These are phyloP conservation scores for Charadrius vociferus DNA, from an alignment of 2,113 vertebrate species.

Conservation along the genomic window DNA sequence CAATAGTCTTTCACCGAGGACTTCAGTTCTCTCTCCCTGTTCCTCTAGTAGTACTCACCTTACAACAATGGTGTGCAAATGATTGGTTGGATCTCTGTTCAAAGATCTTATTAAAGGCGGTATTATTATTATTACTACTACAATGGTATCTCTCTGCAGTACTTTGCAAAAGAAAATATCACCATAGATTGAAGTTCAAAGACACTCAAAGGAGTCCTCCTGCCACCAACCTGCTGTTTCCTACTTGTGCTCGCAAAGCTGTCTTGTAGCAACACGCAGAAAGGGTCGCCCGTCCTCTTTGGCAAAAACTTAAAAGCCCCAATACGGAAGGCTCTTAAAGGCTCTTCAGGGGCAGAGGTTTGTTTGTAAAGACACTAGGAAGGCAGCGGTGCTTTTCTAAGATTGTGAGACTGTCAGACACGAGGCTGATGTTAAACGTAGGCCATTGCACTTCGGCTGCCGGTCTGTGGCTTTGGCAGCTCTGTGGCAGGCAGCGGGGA, in stretches of 20 bases:
- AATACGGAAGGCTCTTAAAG: neutral
- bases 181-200: neutral
- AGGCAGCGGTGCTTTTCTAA: neutral
- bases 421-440: neutral
- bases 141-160: neutral
- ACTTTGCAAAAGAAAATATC: neutral
- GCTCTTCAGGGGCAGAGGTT: neutral
- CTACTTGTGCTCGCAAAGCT: neutral
- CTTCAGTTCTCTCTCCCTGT: neutral
- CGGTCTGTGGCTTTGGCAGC: fast-evolving
- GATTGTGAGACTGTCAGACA: neutral
- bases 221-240: neutral
- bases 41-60: neutral
- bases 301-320: neutral
- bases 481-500: neutral
- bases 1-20: neutral
- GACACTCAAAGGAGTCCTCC: neutral
- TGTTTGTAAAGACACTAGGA: neutral
- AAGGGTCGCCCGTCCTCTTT: neutral
- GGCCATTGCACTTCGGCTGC: neutral
- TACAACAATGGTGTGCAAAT: neutral
- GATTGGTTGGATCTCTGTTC: neutral
- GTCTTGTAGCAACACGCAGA: neutral
- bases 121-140: neutral
- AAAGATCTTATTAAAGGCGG: neutral